These are phyloP conservation scores for Taurulus bubalis DNA, from an alignment of 2,113 vertebrate genomes.

Conservation along the genomic window DNA sequence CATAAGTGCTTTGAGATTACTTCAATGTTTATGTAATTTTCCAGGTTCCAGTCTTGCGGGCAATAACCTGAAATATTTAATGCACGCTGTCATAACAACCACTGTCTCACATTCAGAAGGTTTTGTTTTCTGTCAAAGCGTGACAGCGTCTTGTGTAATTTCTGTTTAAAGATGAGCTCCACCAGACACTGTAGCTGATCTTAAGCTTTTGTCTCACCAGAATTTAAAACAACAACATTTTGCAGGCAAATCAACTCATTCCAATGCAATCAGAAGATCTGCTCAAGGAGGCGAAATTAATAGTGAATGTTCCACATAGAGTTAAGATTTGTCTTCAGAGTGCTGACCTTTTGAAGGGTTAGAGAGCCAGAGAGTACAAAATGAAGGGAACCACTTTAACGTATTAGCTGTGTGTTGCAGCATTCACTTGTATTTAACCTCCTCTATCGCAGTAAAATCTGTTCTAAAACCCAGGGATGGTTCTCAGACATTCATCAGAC, in stretches of 20 bases:
- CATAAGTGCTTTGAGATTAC: conserved; percentile 38
- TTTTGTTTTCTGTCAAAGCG: conserved; percentile 13
- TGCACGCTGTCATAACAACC: not conserved
- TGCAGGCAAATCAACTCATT: not conserved
- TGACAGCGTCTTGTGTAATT: not conserved
- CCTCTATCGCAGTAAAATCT: not conserved
- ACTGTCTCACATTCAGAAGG: not conserved
- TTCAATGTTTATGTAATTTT: conserved; percentile 38
- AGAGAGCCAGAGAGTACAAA: not conserved
- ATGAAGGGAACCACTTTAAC: not conserved
- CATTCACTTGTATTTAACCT: not conserved
- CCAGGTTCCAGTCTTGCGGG: not conserved
- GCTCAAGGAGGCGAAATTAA: not conserved
- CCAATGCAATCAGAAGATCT: not conserved
- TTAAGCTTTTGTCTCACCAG: not conserved
- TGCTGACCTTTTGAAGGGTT: not conserved
- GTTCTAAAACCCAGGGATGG: too few species aligned
- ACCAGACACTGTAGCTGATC: not conserved
- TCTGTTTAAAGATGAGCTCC: not conserved
- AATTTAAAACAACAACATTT: not conserved
- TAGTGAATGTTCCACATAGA: not conserved
- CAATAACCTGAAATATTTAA: conserved; percentile 30
- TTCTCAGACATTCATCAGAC: too few species aligned
- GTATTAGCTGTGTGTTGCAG: not conserved
- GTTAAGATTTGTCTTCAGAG: not conserved